These are phyloP conservation scores for Cisticola juncidis DNA, from an alignment of 2,113 vertebrate species.

Conservation along the genomic window DNA sequence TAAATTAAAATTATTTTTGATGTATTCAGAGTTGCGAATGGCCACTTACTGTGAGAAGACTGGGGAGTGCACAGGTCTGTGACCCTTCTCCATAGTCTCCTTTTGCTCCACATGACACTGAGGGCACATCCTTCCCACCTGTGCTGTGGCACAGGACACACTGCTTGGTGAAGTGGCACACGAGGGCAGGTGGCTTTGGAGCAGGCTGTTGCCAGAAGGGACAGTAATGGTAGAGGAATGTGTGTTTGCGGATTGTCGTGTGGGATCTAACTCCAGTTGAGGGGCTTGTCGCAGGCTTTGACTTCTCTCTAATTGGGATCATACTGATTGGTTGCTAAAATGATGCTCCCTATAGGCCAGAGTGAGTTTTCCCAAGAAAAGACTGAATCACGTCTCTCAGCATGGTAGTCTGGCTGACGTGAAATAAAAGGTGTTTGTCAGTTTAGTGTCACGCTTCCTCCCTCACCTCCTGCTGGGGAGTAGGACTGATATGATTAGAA, in stretches of 20 bases:
- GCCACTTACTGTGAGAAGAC: neutral
- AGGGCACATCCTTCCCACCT: neutral
- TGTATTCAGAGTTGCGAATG: neutral
- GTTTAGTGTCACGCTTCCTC: constrained; percentile 31
- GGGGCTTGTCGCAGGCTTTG: neutral
- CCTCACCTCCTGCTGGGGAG: constrained; percentile 36
- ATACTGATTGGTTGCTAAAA: neutral
- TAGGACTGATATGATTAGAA: constrained; percentile 50
- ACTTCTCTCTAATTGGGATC: constrained; percentile 20
- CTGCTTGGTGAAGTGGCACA: rapidly evolving
- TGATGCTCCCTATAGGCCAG: neutral
- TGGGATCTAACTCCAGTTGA: neutral
- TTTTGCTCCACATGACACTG: rapidly evolving
- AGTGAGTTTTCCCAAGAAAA: neutral
- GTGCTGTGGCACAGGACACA: rapidly evolving
- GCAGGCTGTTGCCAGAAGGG: neutral
- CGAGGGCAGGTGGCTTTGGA: rapidly evolving
- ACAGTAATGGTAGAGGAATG: neutral
- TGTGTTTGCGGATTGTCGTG: neutral
- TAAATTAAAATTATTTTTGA: constrained; percentile 4
- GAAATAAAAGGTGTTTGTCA: constrained; percentile 56
- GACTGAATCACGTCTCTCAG: neutral
- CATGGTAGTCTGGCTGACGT: constrained; percentile 21
- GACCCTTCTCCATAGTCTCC: neutral
- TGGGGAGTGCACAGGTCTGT: rapidly evolving